A percentile compares a stretch with the other conserved stretches of the same genome.
These are phyloP conservation scores for Opisthograptis luteolata DNA, from an alignment of 2,888 invertebrate genomes.

Conservation along the genomic window DNA sequence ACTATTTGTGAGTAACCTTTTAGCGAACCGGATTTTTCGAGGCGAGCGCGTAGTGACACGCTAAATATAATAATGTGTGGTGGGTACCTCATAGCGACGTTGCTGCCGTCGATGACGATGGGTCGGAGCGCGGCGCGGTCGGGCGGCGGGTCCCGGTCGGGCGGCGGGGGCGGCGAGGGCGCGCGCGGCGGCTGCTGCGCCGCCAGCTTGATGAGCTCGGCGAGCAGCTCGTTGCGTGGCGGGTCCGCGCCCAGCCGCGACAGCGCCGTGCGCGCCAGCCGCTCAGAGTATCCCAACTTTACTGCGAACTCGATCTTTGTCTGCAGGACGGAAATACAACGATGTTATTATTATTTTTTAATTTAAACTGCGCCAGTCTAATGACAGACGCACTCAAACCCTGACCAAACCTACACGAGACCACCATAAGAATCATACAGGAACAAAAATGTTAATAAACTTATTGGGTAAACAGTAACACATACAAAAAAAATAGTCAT, in stretches of 20 bases:
- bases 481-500: too few relatives aligned
- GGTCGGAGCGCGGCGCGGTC: slow-evolving; percentile 85
- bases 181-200: slow-evolving; percentile 79
- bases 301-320: slow-evolving; percentile 94
- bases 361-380: too few relatives aligned
- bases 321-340: slow-evolving; percentile 36
- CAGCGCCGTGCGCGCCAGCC: slow-evolving; percentile 91
- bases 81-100: slow-evolving; percentile 94
- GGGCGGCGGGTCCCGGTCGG: slow-evolving; percentile 62
- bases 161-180: slow-evolving; percentile 61
- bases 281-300: slow-evolving; percentile 96
- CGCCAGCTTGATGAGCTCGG: slow-evolving; percentile 93
- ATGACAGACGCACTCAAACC: too few relatives aligned
- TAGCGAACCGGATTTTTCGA: slow-evolving; percentile 5
- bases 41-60: too few relatives aligned
- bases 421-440: too few relatives aligned
- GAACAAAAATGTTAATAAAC: too few relatives aligned
- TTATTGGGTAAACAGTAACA: too few relatives aligned
- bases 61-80: too few relatives aligned
- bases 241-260: slow-evolving; percentile 93
- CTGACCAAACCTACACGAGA: too few relatives aligned
- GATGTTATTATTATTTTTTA: too few relatives aligned
- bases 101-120: slow-evolving; percentile 97
- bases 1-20: slow-evolving; percentile 10
- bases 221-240: slow-evolving; percentile 93